Evolutionary conservation across 1,140 invertebrate species (phyloP).

Genomic region (Panagrolaimus sp.): DNA sequence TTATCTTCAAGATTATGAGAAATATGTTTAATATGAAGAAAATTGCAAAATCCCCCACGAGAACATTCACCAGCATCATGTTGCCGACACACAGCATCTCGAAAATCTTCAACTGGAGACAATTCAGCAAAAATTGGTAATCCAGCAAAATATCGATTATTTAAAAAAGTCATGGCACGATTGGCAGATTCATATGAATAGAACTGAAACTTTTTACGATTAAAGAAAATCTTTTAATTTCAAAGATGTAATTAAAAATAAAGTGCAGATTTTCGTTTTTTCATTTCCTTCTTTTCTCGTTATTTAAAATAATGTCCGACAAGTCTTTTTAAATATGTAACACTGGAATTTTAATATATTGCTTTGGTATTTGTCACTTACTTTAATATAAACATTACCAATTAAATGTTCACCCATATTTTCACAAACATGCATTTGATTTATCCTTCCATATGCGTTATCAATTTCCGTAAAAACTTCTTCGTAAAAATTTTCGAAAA

Average conservation of each 20-base stretch:
- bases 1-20: conserved; percentile 1
- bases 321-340: not conserved
- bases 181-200: not conserved
- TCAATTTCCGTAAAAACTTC: conserved; percentile 17
- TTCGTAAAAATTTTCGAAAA: conserved; percentile 9
- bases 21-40: conserved; percentile 15
- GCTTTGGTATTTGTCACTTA: not conserved
- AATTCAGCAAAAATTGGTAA: conserved; percentile 11
- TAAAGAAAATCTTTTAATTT: too few species aligned
- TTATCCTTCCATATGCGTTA: not conserved
- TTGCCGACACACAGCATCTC: not conserved
- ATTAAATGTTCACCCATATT: conserved; percentile 12
- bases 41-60: conserved; percentile 7
- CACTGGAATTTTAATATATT: not conserved
- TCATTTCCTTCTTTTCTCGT: too few species aligned
- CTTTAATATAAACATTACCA: conserved; percentile 9
- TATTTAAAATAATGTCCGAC: too few species aligned
- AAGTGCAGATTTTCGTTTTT: too few species aligned
- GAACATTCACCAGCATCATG: conserved; percentile 7
- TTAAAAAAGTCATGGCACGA: not conserved
- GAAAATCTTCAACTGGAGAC: conserved; percentile 1
- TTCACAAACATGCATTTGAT: conserved; percentile 13
- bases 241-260: too few species aligned
- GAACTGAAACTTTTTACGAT: not conserved
- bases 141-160: conserved; percentile 9